A percentile compares a stretch with the other conserved stretches of the same genome.
phyloP scores from a whole-genome alignment of 1,140 invertebrate species.

The Sycophaga agraensis region DNA sequence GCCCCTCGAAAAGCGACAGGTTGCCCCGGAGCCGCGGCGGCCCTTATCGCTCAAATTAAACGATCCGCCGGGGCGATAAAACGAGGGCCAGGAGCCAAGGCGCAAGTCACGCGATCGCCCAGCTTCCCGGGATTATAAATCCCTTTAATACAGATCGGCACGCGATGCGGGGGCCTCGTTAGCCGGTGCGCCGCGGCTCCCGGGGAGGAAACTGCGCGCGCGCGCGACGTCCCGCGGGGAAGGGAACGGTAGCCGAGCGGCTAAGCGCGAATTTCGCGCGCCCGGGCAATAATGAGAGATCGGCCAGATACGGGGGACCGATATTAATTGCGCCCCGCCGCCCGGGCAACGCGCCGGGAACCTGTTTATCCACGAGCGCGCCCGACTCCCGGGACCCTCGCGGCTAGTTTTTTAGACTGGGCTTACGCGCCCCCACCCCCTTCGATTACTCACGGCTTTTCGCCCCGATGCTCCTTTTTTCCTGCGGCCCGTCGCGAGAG shows the following conservation, averaged over 20 bases:
- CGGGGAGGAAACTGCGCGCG: conserved; percentile 34
- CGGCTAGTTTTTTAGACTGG: too few relatives aligned
- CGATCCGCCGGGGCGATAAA: too few relatives aligned
- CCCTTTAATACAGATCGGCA: conserved; percentile 59
- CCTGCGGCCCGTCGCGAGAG: too few relatives aligned
- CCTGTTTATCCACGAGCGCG: conserved; percentile 13
- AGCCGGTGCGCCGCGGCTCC: conserved; percentile 35
- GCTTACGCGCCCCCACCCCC: conserved; percentile 3
- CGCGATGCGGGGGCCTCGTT: conserved; percentile 56
- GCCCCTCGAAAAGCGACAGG: too few relatives aligned
- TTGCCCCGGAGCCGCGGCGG: too few relatives aligned
- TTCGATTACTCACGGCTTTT: not conserved
- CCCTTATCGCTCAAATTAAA: too few relatives aligned
- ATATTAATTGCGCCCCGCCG: conserved; percentile 57
- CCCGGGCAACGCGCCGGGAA: conserved; percentile 20
- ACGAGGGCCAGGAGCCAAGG: too few relatives aligned
- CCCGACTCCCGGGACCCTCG: not conserved
- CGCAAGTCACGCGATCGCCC: not conserved
- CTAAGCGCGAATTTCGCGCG: conserved; percentile 38
- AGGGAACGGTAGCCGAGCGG: conserved; percentile 52
- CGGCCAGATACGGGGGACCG: conserved; percentile 49
- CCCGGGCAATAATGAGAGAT: conserved; percentile 58
- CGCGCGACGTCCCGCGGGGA: conserved; percentile 52
- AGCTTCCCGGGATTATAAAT: conserved; percentile 50
- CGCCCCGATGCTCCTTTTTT: too few relatives aligned